phyloP scores from a whole-genome alignment of 1,140 invertebrate species.

The Hirudo medicinalis region DNA sequence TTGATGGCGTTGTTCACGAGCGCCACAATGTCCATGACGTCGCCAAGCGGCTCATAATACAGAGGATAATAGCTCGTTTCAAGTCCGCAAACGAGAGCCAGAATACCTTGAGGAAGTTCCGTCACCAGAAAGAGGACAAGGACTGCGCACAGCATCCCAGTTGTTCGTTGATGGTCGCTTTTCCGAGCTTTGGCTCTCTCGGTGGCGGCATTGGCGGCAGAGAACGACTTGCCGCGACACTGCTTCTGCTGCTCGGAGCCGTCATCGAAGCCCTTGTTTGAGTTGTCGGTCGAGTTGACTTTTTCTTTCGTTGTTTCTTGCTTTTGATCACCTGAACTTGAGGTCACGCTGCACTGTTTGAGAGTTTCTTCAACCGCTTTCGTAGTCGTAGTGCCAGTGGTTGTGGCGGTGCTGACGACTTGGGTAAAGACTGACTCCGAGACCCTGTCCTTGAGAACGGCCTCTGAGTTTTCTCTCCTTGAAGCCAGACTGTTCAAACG shows the following conservation, averaged over 20 bases:
- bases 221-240: not conserved
- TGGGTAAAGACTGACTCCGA: no score
- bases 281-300: not conserved
- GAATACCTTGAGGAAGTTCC: constrained; percentile 57
- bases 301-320: not conserved
- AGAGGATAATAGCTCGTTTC: constrained; percentile 29
- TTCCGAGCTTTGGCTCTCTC: not conserved
- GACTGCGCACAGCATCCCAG: constrained; percentile 73
- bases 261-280: not conserved
- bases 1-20: constrained; percentile 78
- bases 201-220: constrained; percentile 11
- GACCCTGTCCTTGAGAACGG: no score
- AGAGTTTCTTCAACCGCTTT: no score
- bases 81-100: constrained; percentile 35
- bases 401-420: no score
- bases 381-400: no score
- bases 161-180: constrained; percentile 66
- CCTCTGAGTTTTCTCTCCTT: no score
- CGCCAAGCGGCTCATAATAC: constrained; percentile 46
- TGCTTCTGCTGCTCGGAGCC: not conserved
- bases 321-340: not conserved
- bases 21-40: constrained; percentile 78
- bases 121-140: constrained; percentile 70
- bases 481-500: no score
- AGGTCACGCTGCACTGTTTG: no score